phyloP scores from a whole-genome alignment of 2,797 vertebrate genomes.

The Nannoperca australis region DNA sequence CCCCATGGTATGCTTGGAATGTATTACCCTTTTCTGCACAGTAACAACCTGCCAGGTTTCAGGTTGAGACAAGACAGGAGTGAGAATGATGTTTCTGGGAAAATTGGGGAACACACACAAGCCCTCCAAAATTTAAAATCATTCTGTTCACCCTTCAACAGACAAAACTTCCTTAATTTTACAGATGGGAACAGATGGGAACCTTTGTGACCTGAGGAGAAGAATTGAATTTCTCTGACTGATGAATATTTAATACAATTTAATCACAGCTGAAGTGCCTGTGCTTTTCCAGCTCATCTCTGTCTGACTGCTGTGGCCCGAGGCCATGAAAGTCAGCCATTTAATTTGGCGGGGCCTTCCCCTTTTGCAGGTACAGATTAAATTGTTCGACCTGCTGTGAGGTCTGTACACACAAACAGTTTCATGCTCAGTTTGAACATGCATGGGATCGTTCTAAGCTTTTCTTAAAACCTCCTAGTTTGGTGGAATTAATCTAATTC shows the following conservation, averaged over 20 bases:
- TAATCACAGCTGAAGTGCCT: conserved; percentile 55
- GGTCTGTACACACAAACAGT: conserved; percentile 33
- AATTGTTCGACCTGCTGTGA: conserved; percentile 32
- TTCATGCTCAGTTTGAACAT: conserved; percentile 51
- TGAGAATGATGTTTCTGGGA: conserved; percentile 55
- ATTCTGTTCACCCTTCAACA: not conserved
- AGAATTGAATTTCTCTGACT: conserved; percentile 43
- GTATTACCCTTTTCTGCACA: conserved; percentile 78
- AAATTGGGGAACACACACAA: conserved; percentile 31
- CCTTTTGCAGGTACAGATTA: conserved; percentile 64
- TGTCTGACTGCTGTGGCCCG: conserved; percentile 67
- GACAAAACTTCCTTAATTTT: conserved; percentile 6
- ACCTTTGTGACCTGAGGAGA: conserved; percentile 14
- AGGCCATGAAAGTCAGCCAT: conserved; percentile 66
- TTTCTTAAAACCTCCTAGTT: conserved; percentile 4
- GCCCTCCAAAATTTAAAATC: not conserved
- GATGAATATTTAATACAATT: conserved; percentile 70
- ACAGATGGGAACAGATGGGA: conserved; percentile 1
- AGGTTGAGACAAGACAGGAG: conserved; percentile 85
- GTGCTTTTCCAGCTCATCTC: conserved; percentile 58
- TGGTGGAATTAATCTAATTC: not conserved
- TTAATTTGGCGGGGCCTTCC: conserved; percentile 71
- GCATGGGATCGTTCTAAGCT: conserved; percentile 10
- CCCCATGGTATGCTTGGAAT: conserved; percentile 85
- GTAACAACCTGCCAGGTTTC: conserved; percentile 82